Percentiles rank a stretch among this genome's conserved stretches.
These are phyloP conservation scores for Eurystomus glaucurus DNA, from an alignment of 2,797 vertebrate genomes.

Conservation along the genomic window DNA sequence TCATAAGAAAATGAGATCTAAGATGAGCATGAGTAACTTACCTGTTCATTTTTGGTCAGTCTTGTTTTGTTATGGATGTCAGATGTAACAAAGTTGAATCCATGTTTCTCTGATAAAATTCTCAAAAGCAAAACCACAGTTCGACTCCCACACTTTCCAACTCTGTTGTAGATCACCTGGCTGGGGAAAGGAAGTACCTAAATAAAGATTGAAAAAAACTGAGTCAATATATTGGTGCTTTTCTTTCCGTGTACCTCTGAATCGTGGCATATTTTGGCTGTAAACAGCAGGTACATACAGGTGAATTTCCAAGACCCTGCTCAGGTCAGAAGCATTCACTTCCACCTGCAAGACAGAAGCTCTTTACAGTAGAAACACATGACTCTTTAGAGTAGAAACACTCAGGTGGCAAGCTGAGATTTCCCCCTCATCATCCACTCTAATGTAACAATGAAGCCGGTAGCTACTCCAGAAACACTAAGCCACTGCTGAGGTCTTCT, in stretches of 20 bases:
- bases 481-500: neutral
- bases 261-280: neutral
- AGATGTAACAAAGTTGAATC: conserved; percentile 96
- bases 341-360: neutral
- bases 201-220: neutral
- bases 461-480: neutral
- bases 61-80: conserved; percentile 99
- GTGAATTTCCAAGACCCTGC: neutral
- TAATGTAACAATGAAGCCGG: neutral
- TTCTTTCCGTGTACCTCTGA: neutral
- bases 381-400: neutral
- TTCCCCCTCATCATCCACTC: neutral
- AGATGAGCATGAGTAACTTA: conserved; percentile 67
- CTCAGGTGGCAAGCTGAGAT: neutral
- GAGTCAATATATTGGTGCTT: neutral
- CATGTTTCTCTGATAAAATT: conserved; percentile 94
- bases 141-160: conserved; percentile 98
- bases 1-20: neutral
- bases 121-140: conserved; percentile 96
- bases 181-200: conserved; percentile 96
- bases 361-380: neutral
- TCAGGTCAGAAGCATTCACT: neutral
- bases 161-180: conserved; percentile 98
- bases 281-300: neutral
- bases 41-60: conserved; percentile 97